Conservation (phyloP, 2,113 vertebrate species). For the Actenoides hombroni region DNA sequence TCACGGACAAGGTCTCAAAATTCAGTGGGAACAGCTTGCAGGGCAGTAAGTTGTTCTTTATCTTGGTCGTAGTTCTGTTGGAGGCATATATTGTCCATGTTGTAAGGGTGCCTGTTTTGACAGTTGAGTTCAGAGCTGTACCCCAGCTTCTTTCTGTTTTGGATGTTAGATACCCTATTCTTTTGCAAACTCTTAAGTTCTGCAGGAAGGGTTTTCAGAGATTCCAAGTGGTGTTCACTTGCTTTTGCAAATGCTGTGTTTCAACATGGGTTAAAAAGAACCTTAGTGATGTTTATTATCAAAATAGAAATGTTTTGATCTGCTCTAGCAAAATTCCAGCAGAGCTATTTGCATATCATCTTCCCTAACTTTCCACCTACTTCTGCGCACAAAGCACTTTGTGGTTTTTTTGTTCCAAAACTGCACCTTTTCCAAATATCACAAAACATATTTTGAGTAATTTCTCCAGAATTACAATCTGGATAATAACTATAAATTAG, state of each 20-base stretch:
- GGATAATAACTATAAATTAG: neutral
- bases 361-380: neutral
- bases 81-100: neutral
- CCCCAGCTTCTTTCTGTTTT: neutral
- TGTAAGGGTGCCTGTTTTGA: neutral
- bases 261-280: neutral
- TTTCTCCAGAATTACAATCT: neutral
- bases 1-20: neutral
- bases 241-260: neutral
- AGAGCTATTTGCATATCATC: neutral
- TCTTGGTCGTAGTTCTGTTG: neutral
- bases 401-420: neutral
- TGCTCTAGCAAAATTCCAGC: neutral
- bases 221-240: neutral
- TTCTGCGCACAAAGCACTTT: neutral
- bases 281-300: neutral
- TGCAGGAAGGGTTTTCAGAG: neutral
- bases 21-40: neutral
- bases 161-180: neutral
- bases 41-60: neutral
- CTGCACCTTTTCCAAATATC: neutral
- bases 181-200: neutral
- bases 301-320: neutral
- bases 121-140: neutral
- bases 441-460: neutral